Conservation (phyloP, 2,113 vertebrate genomes). For the Corvus moneduloides region DNA sequence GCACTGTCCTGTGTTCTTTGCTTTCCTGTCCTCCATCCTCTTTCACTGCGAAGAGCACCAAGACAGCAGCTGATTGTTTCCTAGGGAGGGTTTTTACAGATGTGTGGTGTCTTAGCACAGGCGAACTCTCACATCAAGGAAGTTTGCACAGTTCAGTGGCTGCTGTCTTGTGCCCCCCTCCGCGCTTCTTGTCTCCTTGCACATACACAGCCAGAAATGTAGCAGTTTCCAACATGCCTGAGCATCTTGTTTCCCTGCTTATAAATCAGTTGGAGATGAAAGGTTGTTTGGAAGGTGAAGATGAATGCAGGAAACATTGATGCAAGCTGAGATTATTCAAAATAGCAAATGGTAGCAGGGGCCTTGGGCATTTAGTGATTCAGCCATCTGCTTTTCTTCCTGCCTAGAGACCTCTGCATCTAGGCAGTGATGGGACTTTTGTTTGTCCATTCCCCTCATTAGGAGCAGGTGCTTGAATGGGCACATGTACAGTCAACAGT, state of each 20-base stretch:
- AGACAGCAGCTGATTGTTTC: not conserved
- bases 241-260: not conserved
- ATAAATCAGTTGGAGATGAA: not conserved
- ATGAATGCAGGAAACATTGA: not conserved
- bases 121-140: not conserved
- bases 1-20: not conserved
- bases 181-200: not conserved
- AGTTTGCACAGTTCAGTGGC: not conserved
- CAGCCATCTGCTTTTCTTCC: not conserved
- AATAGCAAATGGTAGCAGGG: not conserved
- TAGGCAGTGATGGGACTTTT: not conserved
- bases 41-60: not conserved
- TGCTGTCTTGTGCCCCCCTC: rapidly evolving
- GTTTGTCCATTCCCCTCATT: conserved; percentile 27
- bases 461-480: not conserved
- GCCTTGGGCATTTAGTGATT: not conserved
- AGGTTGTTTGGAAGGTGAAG: not conserved
- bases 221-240: not conserved
- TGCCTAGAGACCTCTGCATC: not conserved
- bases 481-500: conserved; percentile 15
- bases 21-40: not conserved
- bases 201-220: not conserved
- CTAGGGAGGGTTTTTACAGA: not conserved
- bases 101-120: not conserved
- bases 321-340: not conserved